These are phyloP conservation scores for Ochlodes sylvanus DNA, from an alignment of 2,888 invertebrate species.

Conservation along the genomic window DNA sequence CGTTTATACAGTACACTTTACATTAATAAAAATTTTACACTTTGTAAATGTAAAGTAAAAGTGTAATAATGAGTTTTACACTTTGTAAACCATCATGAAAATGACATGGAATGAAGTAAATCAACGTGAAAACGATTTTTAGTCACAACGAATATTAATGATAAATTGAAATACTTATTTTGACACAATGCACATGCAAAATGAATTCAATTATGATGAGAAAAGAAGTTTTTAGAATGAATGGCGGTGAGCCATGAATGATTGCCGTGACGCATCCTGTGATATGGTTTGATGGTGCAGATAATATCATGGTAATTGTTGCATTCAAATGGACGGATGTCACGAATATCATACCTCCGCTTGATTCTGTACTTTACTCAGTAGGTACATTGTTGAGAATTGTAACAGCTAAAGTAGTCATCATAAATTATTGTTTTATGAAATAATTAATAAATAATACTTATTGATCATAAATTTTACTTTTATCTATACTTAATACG, in stretches of 20 bases:
- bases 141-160: background rate
- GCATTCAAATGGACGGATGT: constrained; percentile 15
- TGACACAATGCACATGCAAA: constrained; percentile 32
- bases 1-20: background rate
- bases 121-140: background rate
- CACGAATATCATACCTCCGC: constrained; percentile 13
- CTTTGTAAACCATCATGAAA: background rate
- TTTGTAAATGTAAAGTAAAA: too few relatives aligned
- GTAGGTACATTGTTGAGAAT: background rate
- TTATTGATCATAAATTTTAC: too few relatives aligned
- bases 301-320: constrained; percentile 4
- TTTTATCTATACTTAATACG: too few relatives aligned
- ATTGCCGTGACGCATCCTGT: constrained; percentile 41
- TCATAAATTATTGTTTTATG: background rate
- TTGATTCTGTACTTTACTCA: constrained; percentile 17
- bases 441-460: too few relatives aligned
- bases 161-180: background rate
- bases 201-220: constrained; percentile 33
- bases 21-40: background rate
- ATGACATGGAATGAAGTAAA: background rate
- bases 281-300: constrained; percentile 16
- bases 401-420: background rate
- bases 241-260: constrained; percentile 33
- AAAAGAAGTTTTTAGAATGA: constrained; percentile 51
- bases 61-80: background rate